Base-by-base conservation (phyloP, 2,888 invertebrate genomes). In the Leistus spinibarbis region DNA sequence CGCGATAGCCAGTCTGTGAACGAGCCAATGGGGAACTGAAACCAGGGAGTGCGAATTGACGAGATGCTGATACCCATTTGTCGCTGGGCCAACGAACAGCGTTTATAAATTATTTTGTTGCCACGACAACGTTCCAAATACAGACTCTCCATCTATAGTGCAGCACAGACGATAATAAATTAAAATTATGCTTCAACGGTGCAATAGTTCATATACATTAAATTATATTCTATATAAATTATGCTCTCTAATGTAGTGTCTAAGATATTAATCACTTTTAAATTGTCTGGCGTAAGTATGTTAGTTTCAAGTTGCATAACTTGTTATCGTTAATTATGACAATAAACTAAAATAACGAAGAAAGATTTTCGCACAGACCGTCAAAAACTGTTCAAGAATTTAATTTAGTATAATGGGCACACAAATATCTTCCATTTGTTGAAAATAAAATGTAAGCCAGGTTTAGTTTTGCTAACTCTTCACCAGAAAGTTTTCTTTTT, bases 21-120 rank as follows among this genome's bases (percentile, higher is more conserved):
- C 56, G 69, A 60, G 54, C 22, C 27, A 27, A 57, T 57, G 60
- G 68, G 54, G 68, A 68, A 19, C 54, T 17, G 22, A 9, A 16
- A n/a, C 54, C 54, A 16, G 22, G 68, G 27, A 69, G 69, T 69
- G 69, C 57, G 69, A 69, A 69, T 69, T 69, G 69, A 69, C 69
- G 69, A 69, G 69, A 57, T 40, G 22, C 69, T 24, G 69, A 69
- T 56, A 60, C 57, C 57, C 57, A 24, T 69, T 57, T 69, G 69
- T 69, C 69, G 60, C 24, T 60, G 17, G 23, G 3, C 69, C 13
- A 40, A 7, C 67, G 19, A 10, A 20, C 3, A 54, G 40, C 13
- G 24, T 40, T n/a, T 67, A 67, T 67, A 67, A 27, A 67, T 67
- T 67, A 67, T 40, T 54, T 65, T 27, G 27, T 65, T 27, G 65